Evolutionary conservation across 2,113 vertebrate species (phyloP).

Genomic region (Ellobius talpinus): DNA sequence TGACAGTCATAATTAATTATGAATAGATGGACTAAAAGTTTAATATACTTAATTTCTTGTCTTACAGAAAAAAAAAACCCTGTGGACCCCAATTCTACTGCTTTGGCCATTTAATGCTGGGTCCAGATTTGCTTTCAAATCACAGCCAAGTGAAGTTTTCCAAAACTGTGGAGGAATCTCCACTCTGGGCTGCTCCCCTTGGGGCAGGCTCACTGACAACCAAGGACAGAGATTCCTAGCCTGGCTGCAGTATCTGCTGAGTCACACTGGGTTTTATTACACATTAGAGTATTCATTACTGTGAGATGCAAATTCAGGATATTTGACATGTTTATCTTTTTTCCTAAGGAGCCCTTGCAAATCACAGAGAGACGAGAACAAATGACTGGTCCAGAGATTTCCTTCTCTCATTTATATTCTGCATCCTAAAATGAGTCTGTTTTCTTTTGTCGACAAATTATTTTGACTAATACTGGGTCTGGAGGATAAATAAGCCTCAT

Average conservation of each 20-base stretch:
- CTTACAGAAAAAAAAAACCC: background rate
- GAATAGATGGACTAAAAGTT: background rate
- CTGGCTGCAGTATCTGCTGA: slow-evolving; percentile 47
- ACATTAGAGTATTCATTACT: slow-evolving; percentile 63
- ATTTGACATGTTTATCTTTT: slow-evolving; percentile 69
- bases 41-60: slow-evolving; percentile 1
- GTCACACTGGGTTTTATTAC: slow-evolving; percentile 69
- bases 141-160: slow-evolving; percentile 32
- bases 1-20: background rate
- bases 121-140: slow-evolving; percentile 57
- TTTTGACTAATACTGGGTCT: background rate
- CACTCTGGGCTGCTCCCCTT: background rate
- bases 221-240: slow-evolving; percentile 48
- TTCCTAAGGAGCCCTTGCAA: slow-evolving; percentile 43
- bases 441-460: slow-evolving; percentile 56
- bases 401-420: slow-evolving; percentile 63
- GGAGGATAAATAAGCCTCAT: slow-evolving; percentile 14
- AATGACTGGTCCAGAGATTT: slow-evolving; percentile 46
- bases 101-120: slow-evolving; percentile 36
- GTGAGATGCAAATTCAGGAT: slow-evolving; percentile 58
- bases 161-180: slow-evolving; percentile 52
- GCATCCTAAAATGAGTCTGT: slow-evolving; percentile 29
- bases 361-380: slow-evolving; percentile 57
- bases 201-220: slow-evolving; percentile 48
- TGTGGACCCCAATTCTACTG: background rate